Evolutionary conservation across 2,888 invertebrate genomes (phyloP).

Genomic region (Amorpha juglandis): DNA sequence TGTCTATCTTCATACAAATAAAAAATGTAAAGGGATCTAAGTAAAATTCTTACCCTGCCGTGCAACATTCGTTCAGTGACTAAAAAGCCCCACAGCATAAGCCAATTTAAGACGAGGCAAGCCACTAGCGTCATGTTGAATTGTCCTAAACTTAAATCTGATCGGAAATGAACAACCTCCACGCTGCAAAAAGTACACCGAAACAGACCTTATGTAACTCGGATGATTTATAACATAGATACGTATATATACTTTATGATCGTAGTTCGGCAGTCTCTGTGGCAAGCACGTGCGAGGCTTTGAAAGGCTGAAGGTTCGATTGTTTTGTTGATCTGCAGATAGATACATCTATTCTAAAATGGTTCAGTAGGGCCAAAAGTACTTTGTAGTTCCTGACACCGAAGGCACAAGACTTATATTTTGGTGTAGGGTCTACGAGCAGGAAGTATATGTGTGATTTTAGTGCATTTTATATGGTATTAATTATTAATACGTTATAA

Average conservation of each 20-base stretch:
- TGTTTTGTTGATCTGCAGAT: too few relatives aligned
- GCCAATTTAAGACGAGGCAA: conserved; percentile 56
- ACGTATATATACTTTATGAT: conserved; percentile 5
- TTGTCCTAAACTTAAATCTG: conserved; percentile 45
- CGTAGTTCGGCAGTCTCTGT: not conserved
- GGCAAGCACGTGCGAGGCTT: too few relatives aligned
- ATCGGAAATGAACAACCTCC: conserved; percentile 61
- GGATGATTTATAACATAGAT: not conserved
- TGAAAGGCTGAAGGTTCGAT: too few relatives aligned
- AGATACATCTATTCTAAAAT: too few relatives aligned
- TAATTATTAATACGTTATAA: too few relatives aligned
- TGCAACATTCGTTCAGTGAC: conserved; percentile 56
- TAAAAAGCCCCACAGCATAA: conserved; percentile 61
- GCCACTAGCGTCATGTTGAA: conserved; percentile 56
- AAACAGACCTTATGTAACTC: not conserved
- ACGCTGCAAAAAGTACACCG: conserved; percentile 52
- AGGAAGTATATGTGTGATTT: not conserved
- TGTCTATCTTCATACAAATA: too few relatives aligned
- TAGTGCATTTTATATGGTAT: not conserved
- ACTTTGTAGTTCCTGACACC: too few relatives aligned
- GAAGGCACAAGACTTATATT: too few relatives aligned
- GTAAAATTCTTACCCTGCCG: conserved; percentile 56
- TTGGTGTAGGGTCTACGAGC: too few relatives aligned
- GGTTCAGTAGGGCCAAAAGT: too few relatives aligned
- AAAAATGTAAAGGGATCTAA: too few relatives aligned